Evolutionary conservation across 2,113 vertebrate species (phyloP), one percentile per base, ranked within the genome.

Genomic region (Hippocampus zosterae): DNA sequence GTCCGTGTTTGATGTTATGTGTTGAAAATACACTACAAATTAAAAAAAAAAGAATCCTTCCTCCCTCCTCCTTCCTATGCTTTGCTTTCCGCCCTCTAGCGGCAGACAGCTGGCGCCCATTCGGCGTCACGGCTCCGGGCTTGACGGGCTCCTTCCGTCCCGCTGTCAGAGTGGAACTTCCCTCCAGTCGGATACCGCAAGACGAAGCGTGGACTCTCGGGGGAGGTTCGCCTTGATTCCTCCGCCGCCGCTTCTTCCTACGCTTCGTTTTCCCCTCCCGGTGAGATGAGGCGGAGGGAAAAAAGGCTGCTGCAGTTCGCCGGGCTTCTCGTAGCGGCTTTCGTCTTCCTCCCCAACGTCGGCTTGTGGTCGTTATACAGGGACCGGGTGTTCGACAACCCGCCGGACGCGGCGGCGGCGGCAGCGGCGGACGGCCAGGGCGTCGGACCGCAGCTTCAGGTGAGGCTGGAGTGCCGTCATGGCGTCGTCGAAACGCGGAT

Each of bases 321-420:
- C 68, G 94, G 93, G 82, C 87, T 98, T 91, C 91, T 92, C 77
- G 71, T 96, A 59, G 92, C 88, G 85, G 95, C 92, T 80, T 92
- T 97, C n/a, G 91, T 96, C 18, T 94, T 96, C 76, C 84, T 96
- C 29, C 95, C 95, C n/a, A 96, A 96, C 91, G 94, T 96, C 82
- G 96, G 96, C 68, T 91, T 96, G 64, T 98, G 96, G 96, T 94
- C 95, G n/a, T 81, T 96, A 53, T 95, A 95, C 91, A 88, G 93
- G 65, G 96, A 96, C 87, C 90, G 93, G 75, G 91, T 94, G 74
- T 92, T 93, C 82, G 94, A 95, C 87, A 92, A 91, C 92, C 90
- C 90, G 55, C 88, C 91, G 3, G 90, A 89, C 53, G 48, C 55
- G 16, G 57, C 57, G 16, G 13, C 57, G 15, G 23, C 55, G 27